These are phyloP conservation scores for honey bee (Apis mellifera) DNA, from an alignment of 1,140 invertebrate species.

Conservation along the genomic window DNA sequence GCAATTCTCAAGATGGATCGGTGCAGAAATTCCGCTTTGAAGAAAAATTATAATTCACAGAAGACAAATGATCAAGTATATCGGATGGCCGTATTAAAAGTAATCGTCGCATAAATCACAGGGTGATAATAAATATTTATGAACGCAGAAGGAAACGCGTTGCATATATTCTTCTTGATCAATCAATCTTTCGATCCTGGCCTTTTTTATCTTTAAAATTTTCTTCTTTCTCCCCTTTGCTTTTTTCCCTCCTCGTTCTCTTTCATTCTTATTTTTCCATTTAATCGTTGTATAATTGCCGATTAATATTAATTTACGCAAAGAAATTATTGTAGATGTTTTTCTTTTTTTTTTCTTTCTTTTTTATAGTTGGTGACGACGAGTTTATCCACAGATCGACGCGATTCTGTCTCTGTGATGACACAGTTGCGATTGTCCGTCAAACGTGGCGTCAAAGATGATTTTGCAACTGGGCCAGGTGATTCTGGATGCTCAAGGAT, in stretches of 20 bases:
- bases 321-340: no score
- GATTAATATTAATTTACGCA: no score
- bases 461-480: slow-evolving; percentile 8
- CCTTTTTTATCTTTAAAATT: not conserved
- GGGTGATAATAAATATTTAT: slow-evolving; percentile 30
- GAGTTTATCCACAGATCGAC: not conserved
- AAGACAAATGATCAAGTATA: slow-evolving; percentile 31
- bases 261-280: no score
- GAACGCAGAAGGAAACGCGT: not conserved
- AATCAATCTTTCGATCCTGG: not conserved
- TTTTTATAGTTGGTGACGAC: no score
- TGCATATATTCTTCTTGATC: not conserved
- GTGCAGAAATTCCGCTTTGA: not conserved
- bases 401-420: no score
- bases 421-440: not conserved
- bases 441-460: not conserved
- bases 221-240: not conserved
- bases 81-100: slow-evolving; percentile 8
- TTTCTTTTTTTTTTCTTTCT: no score
- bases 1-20: not conserved
- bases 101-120: not conserved
- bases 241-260: not conserved
- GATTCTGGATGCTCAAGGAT: slow-evolving; percentile 11
- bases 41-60: slow-evolving; percentile 13
- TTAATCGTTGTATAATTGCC: no score